phyloP scores from a whole-genome alignment of 2,797 vertebrate genomes.

The Sebastes nivosus region DNA sequence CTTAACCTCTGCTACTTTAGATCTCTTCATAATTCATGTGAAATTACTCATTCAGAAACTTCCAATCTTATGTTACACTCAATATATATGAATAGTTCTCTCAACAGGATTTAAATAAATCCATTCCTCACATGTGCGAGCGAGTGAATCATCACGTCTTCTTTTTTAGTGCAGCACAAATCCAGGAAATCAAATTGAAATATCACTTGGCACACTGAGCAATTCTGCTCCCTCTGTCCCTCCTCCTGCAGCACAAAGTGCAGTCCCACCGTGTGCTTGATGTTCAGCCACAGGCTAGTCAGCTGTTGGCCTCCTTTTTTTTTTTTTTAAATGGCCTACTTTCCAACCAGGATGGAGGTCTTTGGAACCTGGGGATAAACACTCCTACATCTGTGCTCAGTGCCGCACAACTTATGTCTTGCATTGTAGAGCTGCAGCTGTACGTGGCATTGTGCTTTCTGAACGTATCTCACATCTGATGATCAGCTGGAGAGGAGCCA shows the following conservation, averaged over 20 bases:
- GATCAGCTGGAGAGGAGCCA: constrained; percentile 32
- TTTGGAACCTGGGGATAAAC: constrained; percentile 65
- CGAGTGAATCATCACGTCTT: constrained; percentile 1
- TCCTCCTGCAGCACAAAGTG: constrained; percentile 53
- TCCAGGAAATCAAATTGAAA: constrained; percentile 41
- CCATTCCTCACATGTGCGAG: background rate
- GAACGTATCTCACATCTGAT: constrained; percentile 2
- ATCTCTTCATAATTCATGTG: background rate
- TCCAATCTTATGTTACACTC: background rate
- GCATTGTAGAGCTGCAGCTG: constrained; percentile 21
- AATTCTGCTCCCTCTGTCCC: constrained; percentile 11
- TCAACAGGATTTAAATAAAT: background rate
- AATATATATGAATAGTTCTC: background rate
- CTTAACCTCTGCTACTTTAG: background rate
- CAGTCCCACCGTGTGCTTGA: constrained; percentile 57
- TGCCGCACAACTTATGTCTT: constrained; percentile 25
- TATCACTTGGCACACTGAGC: constrained; percentile 35
- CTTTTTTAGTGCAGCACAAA: constrained; percentile 4
- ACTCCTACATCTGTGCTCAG: constrained; percentile 45
- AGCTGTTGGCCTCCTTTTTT: constrained; percentile 68
- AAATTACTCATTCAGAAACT: background rate
- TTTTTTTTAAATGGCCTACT: constrained; percentile 70
- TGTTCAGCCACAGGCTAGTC: constrained; percentile 75
- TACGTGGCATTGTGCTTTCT: background rate
- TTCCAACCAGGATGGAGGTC: constrained; percentile 54